Percentiles rank a stretch among this genome's conserved stretches.
Evolutionary conservation across 2,888 invertebrate species (phyloP).

Genomic region (Ophion costatus): DNA sequence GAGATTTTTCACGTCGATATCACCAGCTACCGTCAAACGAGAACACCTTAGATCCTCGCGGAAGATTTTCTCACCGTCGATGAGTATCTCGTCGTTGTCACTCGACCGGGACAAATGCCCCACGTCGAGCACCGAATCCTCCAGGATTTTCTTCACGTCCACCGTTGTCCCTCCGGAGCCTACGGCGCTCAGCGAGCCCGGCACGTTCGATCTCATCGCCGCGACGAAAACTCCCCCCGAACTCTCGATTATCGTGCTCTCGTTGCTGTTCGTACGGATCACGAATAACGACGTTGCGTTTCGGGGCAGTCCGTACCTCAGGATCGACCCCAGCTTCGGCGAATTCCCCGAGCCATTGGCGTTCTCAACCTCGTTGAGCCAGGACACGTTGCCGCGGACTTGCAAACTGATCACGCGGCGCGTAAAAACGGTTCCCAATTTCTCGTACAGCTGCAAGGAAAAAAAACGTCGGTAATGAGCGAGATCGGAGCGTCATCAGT

Average conservation of each 20-base stretch:
- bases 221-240: slow-evolving; percentile 21
- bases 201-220: slow-evolving; percentile 14
- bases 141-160: slow-evolving; percentile 27
- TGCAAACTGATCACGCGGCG: slow-evolving; percentile 64
- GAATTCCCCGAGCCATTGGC: slow-evolving; percentile 53
- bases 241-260: slow-evolving; percentile 26
- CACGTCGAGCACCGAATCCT: slow-evolving; percentile 52
- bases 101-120: background rate
- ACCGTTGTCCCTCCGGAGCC: background rate
- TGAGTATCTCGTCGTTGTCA: slow-evolving; percentile 19
- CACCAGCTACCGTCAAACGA: slow-evolving; percentile 66
- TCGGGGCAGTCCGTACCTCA: slow-evolving; percentile 62
- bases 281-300: background rate
- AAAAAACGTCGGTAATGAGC: background rate
- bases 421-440: slow-evolving; percentile 62
- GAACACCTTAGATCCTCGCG: slow-evolving; percentile 60
- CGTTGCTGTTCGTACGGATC: slow-evolving; percentile 16
- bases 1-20: slow-evolving; percentile 69
- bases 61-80: slow-evolving; percentile 71
- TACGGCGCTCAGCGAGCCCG: background rate
- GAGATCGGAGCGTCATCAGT: background rate
- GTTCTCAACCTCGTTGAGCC: slow-evolving; percentile 70
- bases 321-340: slow-evolving; percentile 43
- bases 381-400: slow-evolving; percentile 73
- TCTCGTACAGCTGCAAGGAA: slow-evolving; percentile 70